Base-by-base conservation (phyloP, 1,140 invertebrate species). In the Pygmarrhopalites habei region DNA sequence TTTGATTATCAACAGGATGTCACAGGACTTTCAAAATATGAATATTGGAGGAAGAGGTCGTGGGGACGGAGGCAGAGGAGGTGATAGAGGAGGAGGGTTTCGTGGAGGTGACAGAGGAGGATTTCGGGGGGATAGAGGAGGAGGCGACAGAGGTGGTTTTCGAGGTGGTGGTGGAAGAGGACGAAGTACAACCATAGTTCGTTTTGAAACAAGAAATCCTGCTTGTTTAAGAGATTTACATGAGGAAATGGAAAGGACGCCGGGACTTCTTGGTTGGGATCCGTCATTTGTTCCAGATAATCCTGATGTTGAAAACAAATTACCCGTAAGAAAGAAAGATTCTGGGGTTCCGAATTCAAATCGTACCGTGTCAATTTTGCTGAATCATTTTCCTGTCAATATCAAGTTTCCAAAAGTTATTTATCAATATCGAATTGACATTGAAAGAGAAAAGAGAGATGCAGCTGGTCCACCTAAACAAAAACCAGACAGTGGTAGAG, bases 341-440 rank as follows among this genome's bases (percentile, higher is more conserved):
- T 7, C 7, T 28, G 32, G 19, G 10, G 60, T 39, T 39, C 14
- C n/a, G 1, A 52, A 62, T 56, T 46, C 1, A 47, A 23, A 19
- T 7, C 32, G 19, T 2, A 14, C 23, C 21, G 29, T 57, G 1
- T 23, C 1, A 1, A 32, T 62, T 2, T 41, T 19, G 4, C 19
- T 64, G 5, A 64, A 64, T 30, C 62, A 64, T 39, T 28, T 64
- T 32, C 2, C 17, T 0, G 47, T 26, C 19, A 58, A 58, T 2
- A 58, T 64, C 41, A 3, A 41, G 7, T 23, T 64, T 21, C 62
- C 62, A 2, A 26, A 29, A 15, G 49, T 3, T 7, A 17, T 64
- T 0, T 51, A 51, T 25, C 53, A 51, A 19, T 64, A 64, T 29
- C 52, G 43, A 17, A 23, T 62, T 7, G 55, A 64, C 14, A 51